A percentile compares a stretch with the other conserved stretches of the same genome.
Conservation (phyloP, 2,797 vertebrate genomes). For the Tragopan temminckii region DNA sequence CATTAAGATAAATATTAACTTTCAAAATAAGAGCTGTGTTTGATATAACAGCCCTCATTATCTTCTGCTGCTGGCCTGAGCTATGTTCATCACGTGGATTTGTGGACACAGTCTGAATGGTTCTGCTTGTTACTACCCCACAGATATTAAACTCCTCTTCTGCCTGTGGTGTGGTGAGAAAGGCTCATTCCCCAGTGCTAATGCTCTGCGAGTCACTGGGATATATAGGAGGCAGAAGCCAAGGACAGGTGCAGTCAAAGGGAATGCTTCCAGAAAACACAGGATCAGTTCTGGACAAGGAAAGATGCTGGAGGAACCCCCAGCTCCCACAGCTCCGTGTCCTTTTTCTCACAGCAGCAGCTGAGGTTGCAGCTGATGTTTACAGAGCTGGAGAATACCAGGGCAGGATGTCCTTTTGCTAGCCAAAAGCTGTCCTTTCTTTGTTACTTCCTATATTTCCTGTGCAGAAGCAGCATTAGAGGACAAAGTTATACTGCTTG, state of each 20-base stretch:
- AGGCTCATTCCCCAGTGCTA: background rate
- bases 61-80: background rate
- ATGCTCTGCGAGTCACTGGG: background rate
- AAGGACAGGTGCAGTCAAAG: background rate
- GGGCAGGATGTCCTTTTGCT: background rate
- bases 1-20: background rate
- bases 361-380: background rate
- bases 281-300: background rate
- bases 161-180: background rate
- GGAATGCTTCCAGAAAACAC: background rate
- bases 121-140: background rate
- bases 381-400: constrained; percentile 23
- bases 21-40: constrained; percentile 27
- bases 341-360: background rate
- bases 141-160: background rate
- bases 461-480: background rate
- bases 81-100: background rate
- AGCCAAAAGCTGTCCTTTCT: background rate
- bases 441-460: constrained; percentile 22
- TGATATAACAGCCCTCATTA: background rate
- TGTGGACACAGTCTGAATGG: background rate
- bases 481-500: background rate
- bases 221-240: background rate
- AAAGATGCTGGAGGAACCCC: rapidly evolving
- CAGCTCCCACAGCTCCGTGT: background rate